A percentile compares a stretch with the other conserved stretches of the same genome.
Evolutionary conservation across 2,888 invertebrate species (phyloP).

Genomic region (Nephrotoma guestfalica): DNA sequence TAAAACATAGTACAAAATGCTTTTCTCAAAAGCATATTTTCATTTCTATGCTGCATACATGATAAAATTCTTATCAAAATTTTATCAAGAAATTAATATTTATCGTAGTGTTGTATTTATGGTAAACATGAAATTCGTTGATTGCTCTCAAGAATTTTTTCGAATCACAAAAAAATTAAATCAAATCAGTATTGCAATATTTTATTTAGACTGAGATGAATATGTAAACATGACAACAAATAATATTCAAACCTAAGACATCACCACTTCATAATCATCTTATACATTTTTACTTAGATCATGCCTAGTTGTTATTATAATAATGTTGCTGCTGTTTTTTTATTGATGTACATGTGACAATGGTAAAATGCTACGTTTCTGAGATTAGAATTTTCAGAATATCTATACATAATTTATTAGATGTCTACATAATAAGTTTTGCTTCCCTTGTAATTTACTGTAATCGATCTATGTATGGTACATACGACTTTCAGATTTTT

Average conservation of each 20-base stretch:
- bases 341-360: neutral
- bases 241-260: neutral
- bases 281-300: neutral
- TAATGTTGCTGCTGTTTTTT: neutral
- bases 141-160: neutral
- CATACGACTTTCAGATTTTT: neutral
- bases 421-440: neutral
- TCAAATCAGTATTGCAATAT: neutral
- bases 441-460: too few species aligned
- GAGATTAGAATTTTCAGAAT: neutral
- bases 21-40: too few species aligned
- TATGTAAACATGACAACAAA: neutral
- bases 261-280: neutral
- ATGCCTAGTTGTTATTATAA: neutral
- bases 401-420: neutral
- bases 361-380: neutral
- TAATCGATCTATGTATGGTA: neutral
- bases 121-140: too few species aligned
- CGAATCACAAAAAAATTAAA: neutral
- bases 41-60: too few species aligned
- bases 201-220: neutral
- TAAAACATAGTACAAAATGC: too few species aligned
- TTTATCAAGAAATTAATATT: too few species aligned
- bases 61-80: too few species aligned
- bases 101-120: too few species aligned